Evolutionary conservation across 2,797 vertebrate species (phyloP), one percentile per base, ranked within the genome.

Genomic region (Gymnoscopelus braueri): DNA sequence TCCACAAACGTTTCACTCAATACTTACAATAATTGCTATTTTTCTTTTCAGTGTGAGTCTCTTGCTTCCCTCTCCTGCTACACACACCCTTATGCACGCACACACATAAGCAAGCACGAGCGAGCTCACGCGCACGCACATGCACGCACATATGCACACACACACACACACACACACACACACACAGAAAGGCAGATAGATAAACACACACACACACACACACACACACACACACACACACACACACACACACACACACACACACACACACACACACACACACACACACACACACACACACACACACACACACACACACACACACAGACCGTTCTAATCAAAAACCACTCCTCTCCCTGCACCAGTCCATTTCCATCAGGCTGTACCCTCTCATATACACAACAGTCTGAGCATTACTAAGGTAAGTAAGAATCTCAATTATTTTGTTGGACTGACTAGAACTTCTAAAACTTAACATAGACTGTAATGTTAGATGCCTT

Each of bases 1-100:
- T 86, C 76, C 82, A 71, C 58, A 48, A 84, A 81, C 73, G 69
- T 74, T 93, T 93, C 92, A 94, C 93, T 93, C 82, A 76, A 89
- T 75, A 72, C 39, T 44, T 44, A 44, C 26, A 76, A 86, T 94
- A 94, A 94, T 94, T 92, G 92, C 86, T 75, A 72, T 77, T 83
- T 88, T 90, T 85, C 81, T 79, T 85, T 83, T 81, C 78, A 75
- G 29, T 14, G 48, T 69, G 63, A 50, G 32, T 66, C 71, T 80
- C 75, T 71, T 77, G 61, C 77, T 77, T 91, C 82, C 39, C 80
- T 78, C 64, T 72, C 65, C 68, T 44, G 39, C 39, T 26, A 54
- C 29, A 10, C 13, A 39, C 51, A 35, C 62, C 10, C 50, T 29
- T 29, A 39, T 29, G 15, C 63, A 53, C 63, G 39, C 29, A 53